Base-by-base conservation (phyloP, 2,113 vertebrate genomes). In the Forbesichthys agassizii region DNA sequence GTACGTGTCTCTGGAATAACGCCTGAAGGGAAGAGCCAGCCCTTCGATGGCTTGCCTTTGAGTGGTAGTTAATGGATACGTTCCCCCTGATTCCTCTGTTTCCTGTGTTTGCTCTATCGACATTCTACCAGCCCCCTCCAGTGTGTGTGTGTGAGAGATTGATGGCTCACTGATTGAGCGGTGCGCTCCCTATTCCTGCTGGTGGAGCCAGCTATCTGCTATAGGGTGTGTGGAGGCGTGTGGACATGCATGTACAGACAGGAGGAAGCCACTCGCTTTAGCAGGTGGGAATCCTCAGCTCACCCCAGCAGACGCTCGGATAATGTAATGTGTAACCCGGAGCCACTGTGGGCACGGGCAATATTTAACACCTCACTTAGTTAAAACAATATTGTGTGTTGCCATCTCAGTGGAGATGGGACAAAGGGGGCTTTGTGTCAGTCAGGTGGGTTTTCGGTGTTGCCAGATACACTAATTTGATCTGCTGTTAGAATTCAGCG, bases 61-160 rank as follows among this genome's bases (percentile, higher is more conserved):
- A 87, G 85, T 81, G 83, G 71, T 86, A 79, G 82, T 87, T 88
- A 83, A 83, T 88, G 77, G 81, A 88, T 85, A 84, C 65, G 66
- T 61, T 80, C 81, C 77, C 81, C 75, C 79, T 16, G 81, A 84
- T 89, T 86, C 86, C 83, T 88, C 81, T 79, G 84, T 86, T 84
- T 87, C 74, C 69, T 77, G 36, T 42, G 36, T 42, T 42, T 42
- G 36, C 36, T 42, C 36, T 42, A 8, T 42, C 7, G 5, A 8
- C 36, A 4, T 8, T 27, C 36, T 8, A 4, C 36, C 4, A 42
- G 5, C 36, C 36, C 36, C 46, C n/a, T 42, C 42, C 36, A 48
- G 27, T 48, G 36, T 42, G 36, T 42, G 16, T 16, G 36, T 42
- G 36, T 3, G 27, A 27, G 36, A 77, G 85, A 88, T 85, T 85